phyloP scores from a whole-genome alignment of 2,797 vertebrate genomes.

The Sebastes matsubarae region DNA sequence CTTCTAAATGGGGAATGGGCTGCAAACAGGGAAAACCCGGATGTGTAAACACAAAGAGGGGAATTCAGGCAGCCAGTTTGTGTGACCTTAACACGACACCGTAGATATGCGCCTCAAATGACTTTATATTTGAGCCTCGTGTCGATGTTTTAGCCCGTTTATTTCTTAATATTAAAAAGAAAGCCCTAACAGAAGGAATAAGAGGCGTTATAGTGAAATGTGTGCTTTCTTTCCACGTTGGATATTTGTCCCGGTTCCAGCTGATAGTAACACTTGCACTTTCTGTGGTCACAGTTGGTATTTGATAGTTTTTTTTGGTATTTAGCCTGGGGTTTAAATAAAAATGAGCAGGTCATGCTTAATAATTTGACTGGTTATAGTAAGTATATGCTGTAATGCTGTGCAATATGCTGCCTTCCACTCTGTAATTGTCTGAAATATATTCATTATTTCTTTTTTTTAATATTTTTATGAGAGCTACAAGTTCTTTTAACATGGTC shows the following conservation, averaged over 20 bases:
- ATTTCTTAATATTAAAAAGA: neutral
- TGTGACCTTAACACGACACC: slow-evolving; percentile 77
- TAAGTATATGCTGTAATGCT: too few species aligned
- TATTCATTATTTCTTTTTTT: too few species aligned
- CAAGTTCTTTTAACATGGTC: too few species aligned
- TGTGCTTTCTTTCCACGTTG: slow-evolving; percentile 11
- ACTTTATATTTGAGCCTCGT: neutral
- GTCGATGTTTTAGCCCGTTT: neutral
- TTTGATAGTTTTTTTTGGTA: slow-evolving; percentile 17
- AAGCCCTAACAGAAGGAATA: neutral
- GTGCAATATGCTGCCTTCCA: too few species aligned
- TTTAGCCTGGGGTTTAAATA: neutral
- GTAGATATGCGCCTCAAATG: slow-evolving; percentile 17
- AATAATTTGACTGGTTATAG: neutral
- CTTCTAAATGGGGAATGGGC: slow-evolving; percentile 87
- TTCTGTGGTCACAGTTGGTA: slow-evolving; percentile 45
- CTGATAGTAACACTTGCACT: slow-evolving; percentile 51
- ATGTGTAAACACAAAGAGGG: slow-evolving; percentile 92
- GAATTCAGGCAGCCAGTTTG: slow-evolving; percentile 73
- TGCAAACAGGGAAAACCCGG: slow-evolving; percentile 90
- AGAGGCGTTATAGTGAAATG: neutral
- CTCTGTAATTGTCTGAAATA: too few species aligned
- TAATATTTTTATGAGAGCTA: too few species aligned
- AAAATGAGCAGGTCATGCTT: neutral
- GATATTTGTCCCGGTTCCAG: slow-evolving; percentile 24